Evolutionary conservation across 2,888 invertebrate species (phyloP).

Genomic region (Bimastos eiseni): DNA sequence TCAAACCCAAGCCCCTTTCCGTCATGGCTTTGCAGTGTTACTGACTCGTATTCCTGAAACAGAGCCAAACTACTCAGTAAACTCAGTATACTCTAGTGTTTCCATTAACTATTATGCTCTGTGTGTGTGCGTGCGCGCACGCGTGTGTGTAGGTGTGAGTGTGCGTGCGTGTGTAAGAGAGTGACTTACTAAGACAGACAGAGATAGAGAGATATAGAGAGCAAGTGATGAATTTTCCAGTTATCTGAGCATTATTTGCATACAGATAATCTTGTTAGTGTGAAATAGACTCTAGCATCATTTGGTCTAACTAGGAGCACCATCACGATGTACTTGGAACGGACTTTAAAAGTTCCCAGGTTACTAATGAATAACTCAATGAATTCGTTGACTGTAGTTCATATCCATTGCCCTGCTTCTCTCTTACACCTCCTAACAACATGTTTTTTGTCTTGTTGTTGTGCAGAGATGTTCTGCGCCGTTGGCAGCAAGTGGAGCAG

Average conservation of each 20-base stretch:
- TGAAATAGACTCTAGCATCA: neutral
- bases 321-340: neutral
- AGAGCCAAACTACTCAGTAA: neutral
- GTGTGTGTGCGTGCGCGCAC: too few species aligned
- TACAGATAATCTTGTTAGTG: neutral
- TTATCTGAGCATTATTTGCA: neutral
- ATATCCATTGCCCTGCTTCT: neutral
- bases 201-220: too few species aligned
- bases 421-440: neutral
- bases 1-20: conserved; percentile 20
- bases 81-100: neutral
- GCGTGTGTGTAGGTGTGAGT: too few species aligned
- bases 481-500: neutral
- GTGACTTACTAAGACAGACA: too few species aligned
- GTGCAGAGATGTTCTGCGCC: neutral
- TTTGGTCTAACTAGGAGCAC: neutral
- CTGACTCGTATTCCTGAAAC: conserved; percentile 8
- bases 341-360: neutral
- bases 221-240: neutral
- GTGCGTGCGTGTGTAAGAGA: too few species aligned
- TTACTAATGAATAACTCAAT: neutral
- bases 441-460: neutral
- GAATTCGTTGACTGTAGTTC: neutral
- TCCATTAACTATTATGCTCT: neutral
- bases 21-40: conserved; percentile 13